Evolutionary conservation across 2,113 vertebrate genomes (phyloP).

Genomic region (Hystrix cristata): DNA sequence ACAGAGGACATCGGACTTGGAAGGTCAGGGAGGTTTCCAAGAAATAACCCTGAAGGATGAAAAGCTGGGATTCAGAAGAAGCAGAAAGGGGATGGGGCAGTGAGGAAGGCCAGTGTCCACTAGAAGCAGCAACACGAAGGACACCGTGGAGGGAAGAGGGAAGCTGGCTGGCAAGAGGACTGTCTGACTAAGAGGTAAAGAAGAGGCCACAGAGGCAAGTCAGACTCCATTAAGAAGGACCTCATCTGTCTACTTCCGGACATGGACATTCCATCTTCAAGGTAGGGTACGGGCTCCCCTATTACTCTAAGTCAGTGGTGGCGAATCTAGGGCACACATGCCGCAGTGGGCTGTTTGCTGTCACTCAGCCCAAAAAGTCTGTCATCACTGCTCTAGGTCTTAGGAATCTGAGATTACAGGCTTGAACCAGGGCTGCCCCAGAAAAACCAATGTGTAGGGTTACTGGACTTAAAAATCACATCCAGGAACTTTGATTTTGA

Average conservation of each 20-base stretch:
- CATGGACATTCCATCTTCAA: background rate
- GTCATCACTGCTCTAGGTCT: background rate
- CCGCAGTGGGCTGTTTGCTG: background rate
- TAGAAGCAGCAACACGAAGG: background rate
- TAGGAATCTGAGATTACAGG: background rate
- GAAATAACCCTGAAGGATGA: background rate
- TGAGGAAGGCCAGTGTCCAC: fast-evolving
- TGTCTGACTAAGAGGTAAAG: background rate
- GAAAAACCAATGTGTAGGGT: background rate
- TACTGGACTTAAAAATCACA: background rate
- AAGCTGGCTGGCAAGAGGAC: fast-evolving
- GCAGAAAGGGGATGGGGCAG: background rate
- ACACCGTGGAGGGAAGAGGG: fast-evolving
- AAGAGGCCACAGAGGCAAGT: background rate
- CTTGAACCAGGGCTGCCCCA: background rate
- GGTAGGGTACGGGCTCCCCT: background rate
- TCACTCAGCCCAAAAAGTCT: background rate
- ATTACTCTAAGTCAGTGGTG: background rate
- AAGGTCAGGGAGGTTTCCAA: background rate
- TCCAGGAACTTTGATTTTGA: background rate
- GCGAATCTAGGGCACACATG: background rate
- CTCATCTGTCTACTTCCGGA: background rate
- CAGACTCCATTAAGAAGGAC: too few relatives aligned
- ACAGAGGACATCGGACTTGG: background rate
- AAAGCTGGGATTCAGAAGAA: background rate